Percentiles rank a stretch among this genome's conserved stretches.
Evolutionary conservation across 2,113 vertebrate species (phyloP).

Genomic region (Python bivittatus): DNA sequence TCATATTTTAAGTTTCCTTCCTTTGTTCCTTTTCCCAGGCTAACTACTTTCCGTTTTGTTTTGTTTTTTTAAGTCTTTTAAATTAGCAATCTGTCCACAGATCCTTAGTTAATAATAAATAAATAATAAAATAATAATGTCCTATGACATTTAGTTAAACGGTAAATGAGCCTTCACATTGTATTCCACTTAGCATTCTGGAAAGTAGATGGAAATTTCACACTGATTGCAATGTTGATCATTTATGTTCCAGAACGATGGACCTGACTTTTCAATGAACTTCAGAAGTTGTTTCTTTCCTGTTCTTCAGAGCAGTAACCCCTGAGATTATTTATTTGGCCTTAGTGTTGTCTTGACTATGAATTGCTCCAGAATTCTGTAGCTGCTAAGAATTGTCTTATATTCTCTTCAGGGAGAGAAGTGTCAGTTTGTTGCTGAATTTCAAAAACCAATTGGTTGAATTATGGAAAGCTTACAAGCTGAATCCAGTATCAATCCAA

Average conservation of each 20-base stretch:
- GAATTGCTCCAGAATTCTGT: not conserved
- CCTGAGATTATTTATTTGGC: not conserved
- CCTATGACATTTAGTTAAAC: not conserved
- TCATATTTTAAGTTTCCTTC: not conserved
- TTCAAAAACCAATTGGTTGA: constrained; percentile 9
- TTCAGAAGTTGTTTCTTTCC: not conserved
- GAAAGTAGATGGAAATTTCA: not conserved
- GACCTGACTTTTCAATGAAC: not conserved
- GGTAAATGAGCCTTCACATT: not conserved
- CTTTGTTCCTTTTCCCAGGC: not conserved
- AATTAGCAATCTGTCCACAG: not conserved
- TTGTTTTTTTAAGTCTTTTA: not conserved
- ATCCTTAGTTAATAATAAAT: not conserved
- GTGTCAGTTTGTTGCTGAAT: constrained; percentile 2
- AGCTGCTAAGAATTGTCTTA: constrained; percentile 19
- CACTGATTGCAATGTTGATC: not conserved
- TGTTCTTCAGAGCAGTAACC: not conserved
- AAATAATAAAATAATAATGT: not conserved
- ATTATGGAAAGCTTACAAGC: constrained; percentile 24
- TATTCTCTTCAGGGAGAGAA: not conserved
- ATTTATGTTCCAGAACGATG: not conserved
- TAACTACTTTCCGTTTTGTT: not conserved
- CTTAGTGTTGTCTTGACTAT: constrained; percentile 8
- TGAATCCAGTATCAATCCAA: constrained; percentile 12
- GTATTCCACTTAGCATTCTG: not conserved